A percentile compares a stretch with the other conserved stretches of the same genome.
Conservation (phyloP, 2,888 invertebrate genomes). For the Agrochola circellaris region DNA sequence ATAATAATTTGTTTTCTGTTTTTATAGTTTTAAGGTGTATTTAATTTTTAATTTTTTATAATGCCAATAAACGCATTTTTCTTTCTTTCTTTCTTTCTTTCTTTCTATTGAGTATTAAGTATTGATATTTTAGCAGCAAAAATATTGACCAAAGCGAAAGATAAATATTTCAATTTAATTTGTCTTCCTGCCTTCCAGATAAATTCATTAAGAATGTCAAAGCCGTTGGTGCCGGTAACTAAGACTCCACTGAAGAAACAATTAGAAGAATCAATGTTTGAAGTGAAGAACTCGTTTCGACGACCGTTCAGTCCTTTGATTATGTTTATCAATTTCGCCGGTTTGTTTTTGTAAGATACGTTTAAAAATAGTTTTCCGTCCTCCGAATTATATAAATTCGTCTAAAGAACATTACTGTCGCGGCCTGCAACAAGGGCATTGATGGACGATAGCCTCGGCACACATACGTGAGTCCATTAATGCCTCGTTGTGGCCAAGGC, state of each 20-base stretch:
- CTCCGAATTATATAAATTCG: too few relatives aligned
- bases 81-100: too few relatives aligned
- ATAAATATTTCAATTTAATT: slow-evolving; percentile 49
- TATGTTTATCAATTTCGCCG: slow-evolving; percentile 39
- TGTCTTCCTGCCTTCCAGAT: slow-evolving; percentile 20
- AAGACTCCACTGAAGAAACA: slow-evolving; percentile 50
- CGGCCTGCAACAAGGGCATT: too few relatives aligned
- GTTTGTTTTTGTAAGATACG: slow-evolving; percentile 21
- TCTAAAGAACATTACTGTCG: too few relatives aligned
- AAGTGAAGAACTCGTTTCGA: slow-evolving; percentile 44
- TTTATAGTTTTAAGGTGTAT: too few relatives aligned
- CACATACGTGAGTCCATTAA: too few relatives aligned
- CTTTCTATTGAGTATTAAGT: too few relatives aligned
- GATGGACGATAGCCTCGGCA: too few relatives aligned
- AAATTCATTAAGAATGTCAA: slow-evolving; percentile 56
- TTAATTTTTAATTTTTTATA: too few relatives aligned
- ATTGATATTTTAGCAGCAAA: slow-evolving; percentile 6
- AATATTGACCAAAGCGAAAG: slow-evolving; percentile 18
- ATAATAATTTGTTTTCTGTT: too few relatives aligned
- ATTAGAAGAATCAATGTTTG: slow-evolving; percentile 52
- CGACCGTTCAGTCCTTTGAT: slow-evolving; percentile 33
- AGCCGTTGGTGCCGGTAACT: slow-evolving; percentile 44
- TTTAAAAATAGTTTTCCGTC: neutral
- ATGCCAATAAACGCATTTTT: too few relatives aligned
- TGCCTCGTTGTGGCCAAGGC: too few relatives aligned